Conservation (phyloP, 2,113 vertebrate genomes). For the Petrocephalus zakoni region DNA sequence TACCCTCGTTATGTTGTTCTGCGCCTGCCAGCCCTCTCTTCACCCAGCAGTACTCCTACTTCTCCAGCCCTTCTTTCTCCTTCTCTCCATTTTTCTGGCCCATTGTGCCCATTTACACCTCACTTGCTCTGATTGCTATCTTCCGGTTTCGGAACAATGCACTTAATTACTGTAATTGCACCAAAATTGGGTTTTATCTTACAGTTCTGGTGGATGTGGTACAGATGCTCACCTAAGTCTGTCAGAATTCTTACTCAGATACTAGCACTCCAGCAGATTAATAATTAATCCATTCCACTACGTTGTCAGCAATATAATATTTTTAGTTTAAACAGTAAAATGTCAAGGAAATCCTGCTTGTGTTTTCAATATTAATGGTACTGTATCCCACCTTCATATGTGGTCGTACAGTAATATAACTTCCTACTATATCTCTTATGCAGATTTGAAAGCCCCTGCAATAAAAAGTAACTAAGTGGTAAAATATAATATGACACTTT, state of each 20-base stretch:
- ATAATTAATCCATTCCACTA: background rate
- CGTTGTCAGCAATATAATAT: background rate
- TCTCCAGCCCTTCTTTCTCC: background rate
- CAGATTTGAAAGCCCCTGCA: background rate
- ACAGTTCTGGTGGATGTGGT: background rate
- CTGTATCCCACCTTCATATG: background rate
- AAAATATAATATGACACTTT: background rate
- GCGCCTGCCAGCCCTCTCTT: background rate
- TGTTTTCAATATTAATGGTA: background rate
- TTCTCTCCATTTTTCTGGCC: background rate
- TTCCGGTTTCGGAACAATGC: background rate
- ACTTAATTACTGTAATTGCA: background rate
- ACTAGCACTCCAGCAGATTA: background rate
- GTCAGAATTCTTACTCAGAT: background rate
- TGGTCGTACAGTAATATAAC: background rate
- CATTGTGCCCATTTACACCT: background rate
- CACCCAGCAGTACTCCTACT: background rate
- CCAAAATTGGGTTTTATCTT: background rate
- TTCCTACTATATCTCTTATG: background rate
- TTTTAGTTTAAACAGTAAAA: background rate
- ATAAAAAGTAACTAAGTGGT: background rate
- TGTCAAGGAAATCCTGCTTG: background rate
- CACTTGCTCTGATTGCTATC: background rate
- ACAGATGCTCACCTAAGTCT: background rate
- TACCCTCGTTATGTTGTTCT: background rate